Evolutionary conservation across 2,797 vertebrate species (phyloP).

Genomic region (Philypnodon macrostomus): DNA sequence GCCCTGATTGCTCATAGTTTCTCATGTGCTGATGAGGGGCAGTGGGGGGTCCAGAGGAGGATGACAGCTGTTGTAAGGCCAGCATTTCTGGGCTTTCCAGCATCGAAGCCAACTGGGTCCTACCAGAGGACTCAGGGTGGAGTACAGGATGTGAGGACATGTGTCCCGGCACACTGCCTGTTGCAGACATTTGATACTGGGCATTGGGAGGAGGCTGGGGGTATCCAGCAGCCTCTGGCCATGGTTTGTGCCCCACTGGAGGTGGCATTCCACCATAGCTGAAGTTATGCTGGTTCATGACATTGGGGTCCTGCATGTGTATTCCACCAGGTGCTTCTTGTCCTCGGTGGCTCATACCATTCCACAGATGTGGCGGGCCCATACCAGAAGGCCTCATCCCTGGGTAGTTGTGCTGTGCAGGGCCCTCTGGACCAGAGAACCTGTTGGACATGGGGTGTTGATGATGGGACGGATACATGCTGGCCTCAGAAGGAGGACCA

Average conservation of each 20-base stretch:
- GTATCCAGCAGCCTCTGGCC: constrained; percentile 81
- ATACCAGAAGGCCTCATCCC: constrained; percentile 63
- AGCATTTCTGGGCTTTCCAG: constrained; percentile 99
- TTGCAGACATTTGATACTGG: constrained; percentile 73
- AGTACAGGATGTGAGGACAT: constrained; percentile 66
- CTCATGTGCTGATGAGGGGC: constrained; percentile 72
- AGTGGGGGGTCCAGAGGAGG: constrained; percentile 83
- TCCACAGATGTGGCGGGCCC: constrained; percentile 66
- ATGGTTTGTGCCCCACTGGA: constrained; percentile 79
- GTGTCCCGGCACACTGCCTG: constrained; percentile 52
- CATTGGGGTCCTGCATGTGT: constrained; percentile 70
- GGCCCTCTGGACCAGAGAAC: constrained; percentile 64
- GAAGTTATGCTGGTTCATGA: constrained; percentile 71
- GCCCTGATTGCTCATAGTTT: constrained; percentile 65
- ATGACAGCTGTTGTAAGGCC: constrained; percentile 95
- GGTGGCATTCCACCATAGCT: constrained; percentile 79
- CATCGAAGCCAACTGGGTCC: constrained; percentile 86
- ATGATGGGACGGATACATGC: constrained; percentile 79
- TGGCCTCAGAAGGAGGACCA: constrained; percentile 80
- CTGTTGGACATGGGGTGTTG: constrained; percentile 67
- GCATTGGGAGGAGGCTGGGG: constrained; percentile 65
- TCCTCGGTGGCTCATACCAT: constrained; percentile 62
- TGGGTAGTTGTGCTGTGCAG: constrained; percentile 65
- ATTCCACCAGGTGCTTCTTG: constrained; percentile 70
- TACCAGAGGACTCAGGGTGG: constrained; percentile 72